Evolutionary conservation across 2,888 invertebrate genomes (phyloP).

Genomic region (Chloromyia formosa): DNA sequence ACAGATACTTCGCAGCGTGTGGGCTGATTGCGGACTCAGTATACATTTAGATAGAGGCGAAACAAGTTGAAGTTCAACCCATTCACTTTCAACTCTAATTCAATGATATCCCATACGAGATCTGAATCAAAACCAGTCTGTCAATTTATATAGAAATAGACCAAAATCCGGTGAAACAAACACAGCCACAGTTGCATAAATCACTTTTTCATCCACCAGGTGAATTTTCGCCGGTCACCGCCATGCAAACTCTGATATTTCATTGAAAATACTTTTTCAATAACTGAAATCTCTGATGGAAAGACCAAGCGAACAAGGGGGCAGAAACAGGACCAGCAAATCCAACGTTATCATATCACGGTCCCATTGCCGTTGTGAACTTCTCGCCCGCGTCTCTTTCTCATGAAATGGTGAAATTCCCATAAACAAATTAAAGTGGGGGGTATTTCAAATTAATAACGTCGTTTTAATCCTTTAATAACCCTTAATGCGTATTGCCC

Average conservation of each 20-base stretch:
- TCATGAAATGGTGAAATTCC: neutral
- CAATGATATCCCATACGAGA: too few relatives aligned
- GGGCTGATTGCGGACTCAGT: too few relatives aligned
- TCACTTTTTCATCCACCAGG: neutral
- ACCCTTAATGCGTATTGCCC: slow-evolving; percentile 6
- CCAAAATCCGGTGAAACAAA: too few relatives aligned
- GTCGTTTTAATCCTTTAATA: slow-evolving; percentile 20
- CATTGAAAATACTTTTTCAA: slow-evolving; percentile 27
- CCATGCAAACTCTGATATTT: slow-evolving; percentile 11
- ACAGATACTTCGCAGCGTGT: too few relatives aligned
- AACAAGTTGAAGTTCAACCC: too few relatives aligned
- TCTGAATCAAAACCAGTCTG: too few relatives aligned
- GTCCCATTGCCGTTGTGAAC: neutral
- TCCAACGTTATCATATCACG: too few relatives aligned
- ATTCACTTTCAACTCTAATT: too few relatives aligned
- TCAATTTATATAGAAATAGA: too few relatives aligned
- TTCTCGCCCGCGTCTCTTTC: neutral
- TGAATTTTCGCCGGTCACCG: slow-evolving; percentile 1
- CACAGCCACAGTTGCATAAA: too few relatives aligned
- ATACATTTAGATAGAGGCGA: too few relatives aligned
- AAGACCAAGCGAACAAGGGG: too few relatives aligned
- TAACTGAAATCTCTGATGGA: neutral
- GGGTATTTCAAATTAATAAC: slow-evolving; percentile 26
- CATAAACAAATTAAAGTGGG: slow-evolving; percentile 21
- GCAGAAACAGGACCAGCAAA: neutral